phyloP scores from a whole-genome alignment of 2,797 vertebrate genomes.

The Pristis pectinata region DNA sequence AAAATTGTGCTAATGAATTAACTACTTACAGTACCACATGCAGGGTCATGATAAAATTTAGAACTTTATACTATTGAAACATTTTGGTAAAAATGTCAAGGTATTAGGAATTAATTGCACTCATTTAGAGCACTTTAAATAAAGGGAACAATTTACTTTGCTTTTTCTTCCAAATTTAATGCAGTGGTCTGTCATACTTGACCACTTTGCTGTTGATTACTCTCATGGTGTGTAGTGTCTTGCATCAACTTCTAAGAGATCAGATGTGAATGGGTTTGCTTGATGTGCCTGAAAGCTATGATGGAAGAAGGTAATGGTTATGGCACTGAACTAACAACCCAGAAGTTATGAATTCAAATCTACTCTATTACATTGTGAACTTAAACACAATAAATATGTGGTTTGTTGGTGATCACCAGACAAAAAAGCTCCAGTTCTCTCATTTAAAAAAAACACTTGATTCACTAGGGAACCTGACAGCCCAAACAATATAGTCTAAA shows the following conservation, averaged over 20 bases:
- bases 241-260: neutral
- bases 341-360: neutral
- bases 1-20: neutral
- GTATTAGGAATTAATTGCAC: neutral
- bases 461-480: neutral
- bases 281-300: neutral
- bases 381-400: neutral
- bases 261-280: neutral
- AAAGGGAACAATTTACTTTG: neutral
- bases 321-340: neutral
- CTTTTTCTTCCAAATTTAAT: neutral
- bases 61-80: neutral
- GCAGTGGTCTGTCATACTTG: neutral
- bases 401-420: neutral
- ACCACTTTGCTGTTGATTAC: neutral
- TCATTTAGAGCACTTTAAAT: neutral
- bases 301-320: neutral
- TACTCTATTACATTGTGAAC: neutral
- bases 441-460: neutral
- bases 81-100: neutral
- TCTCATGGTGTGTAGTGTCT: neutral
- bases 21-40: neutral
- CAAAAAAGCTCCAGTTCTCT: neutral
- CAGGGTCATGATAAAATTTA: neutral
- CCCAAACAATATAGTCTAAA: neutral